These are phyloP conservation scores for Creontiades dilutus DNA, from an alignment of 2,888 invertebrate genomes.

Conservation along the genomic window DNA sequence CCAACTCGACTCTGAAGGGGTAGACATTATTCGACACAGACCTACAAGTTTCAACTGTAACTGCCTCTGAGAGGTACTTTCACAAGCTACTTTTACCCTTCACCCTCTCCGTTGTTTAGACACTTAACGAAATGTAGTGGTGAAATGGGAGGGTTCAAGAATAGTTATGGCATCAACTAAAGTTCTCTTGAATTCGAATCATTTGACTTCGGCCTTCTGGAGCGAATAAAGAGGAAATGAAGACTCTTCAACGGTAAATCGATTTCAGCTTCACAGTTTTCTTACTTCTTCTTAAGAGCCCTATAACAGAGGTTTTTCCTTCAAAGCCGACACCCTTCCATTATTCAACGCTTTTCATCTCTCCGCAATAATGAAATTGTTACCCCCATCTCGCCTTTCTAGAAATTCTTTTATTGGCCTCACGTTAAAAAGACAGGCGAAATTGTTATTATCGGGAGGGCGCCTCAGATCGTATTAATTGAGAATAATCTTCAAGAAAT, in stretches of 20 bases:
- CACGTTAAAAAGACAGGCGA: no score
- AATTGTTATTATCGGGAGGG: background rate
- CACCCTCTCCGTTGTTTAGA: conserved; percentile 1
- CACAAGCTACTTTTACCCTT: conserved; percentile 7
- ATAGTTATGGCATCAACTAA: conserved; percentile 26
- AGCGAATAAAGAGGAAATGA: conserved; percentile 32
- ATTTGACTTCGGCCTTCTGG: background rate
- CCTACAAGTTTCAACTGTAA: conserved; percentile 16
- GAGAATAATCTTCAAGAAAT: background rate
- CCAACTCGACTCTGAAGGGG: conserved; percentile 26
- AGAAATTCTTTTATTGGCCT: background rate
- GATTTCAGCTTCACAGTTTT: background rate
- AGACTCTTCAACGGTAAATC: conserved; percentile 26
- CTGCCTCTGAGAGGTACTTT: conserved; percentile 23
- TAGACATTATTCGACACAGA: conserved; percentile 18
- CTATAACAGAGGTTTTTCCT: conserved; percentile 12
- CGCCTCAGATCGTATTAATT: background rate
- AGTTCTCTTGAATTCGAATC: conserved; percentile 27
- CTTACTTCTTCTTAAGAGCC: conserved; percentile 13
- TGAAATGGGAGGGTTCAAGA: background rate
- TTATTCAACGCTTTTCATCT: conserved; percentile 1
- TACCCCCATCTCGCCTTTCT: background rate
- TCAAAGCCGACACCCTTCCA: background rate
- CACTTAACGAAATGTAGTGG: conserved; percentile 17
- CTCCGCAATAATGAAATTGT: background rate